Evolutionary conservation across 1,140 invertebrate genomes (phyloP), one percentile per base, ranked within the genome.

Genomic region (Himalopsyche phryganea): DNA sequence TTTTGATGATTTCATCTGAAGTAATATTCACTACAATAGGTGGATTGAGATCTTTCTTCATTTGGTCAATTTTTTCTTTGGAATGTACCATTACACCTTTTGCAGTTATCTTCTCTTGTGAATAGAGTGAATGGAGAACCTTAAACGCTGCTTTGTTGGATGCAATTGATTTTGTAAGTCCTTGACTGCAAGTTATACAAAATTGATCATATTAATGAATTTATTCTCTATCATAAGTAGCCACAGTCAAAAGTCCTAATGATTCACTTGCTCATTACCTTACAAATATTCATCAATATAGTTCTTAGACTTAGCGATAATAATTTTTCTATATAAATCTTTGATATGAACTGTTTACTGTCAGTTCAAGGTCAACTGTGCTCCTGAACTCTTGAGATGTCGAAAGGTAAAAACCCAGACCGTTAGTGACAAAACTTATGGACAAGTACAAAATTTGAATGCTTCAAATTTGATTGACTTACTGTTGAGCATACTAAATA

Each of bases 81-180:
- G 66, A 65, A 58, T 68, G 66, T 35, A 73, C 55, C 5, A 70
- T 72, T 35, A 45, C 7, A 7, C 71, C 71, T 9, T 67, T 40
- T 19, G 61, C 57, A 14, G 60, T 65, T 13, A 75, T 68, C 61
- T 67, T 66, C 11, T 66, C 62, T 38, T 65, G 46, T 10, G 52
- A 46, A 47, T 50, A 49, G 17, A 75, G 57, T 51, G 63, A 71
- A 18, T 64, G 42, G 6, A 75, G 46, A 42, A 50, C 65, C 50
- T 61, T 60, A 0, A 65, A 18, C 18, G 66, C 66, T 9, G 69
- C 68, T 56, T 68, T 67, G 11, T 50, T 56, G 1, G 67, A 66
- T 1, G 73, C 71, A n/a, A 66, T 42, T 41, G 66, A 61, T 59
- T 75, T 73, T 14, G 66, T 66, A 11, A 23, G n/a, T 11, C 49